Evolutionary conservation across 1,140 invertebrate species (phyloP).

Genomic region (Drosophila pachea): DNA sequence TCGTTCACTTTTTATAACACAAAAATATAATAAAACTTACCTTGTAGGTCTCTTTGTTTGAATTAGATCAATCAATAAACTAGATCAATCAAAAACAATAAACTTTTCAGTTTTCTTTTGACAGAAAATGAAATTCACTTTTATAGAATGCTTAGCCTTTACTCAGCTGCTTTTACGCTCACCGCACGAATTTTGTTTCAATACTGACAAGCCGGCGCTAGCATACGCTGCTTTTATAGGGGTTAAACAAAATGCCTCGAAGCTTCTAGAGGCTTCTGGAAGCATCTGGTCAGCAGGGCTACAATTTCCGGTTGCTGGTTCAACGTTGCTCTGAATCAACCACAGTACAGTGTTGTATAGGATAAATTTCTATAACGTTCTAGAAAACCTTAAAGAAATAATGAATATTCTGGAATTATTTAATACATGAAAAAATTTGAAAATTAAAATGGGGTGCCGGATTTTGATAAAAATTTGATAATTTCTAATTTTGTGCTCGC

Average conservation of each 20-base stretch:
- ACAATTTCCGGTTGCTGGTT: constrained; percentile 39
- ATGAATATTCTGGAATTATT: not conserved
- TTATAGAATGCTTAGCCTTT: constrained; percentile 37
- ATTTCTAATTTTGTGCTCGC: not conserved
- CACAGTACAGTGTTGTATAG: constrained; percentile 19
- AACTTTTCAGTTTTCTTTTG: constrained; percentile 51
- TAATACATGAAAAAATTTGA: no score
- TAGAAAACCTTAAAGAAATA: not conserved
- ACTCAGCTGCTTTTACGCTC: constrained; percentile 30
- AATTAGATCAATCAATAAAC: no score
- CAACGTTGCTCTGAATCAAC: constrained; percentile 27
- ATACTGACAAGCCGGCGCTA: constrained; percentile 48
- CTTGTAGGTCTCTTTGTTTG: constrained; percentile 44
- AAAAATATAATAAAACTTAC: constrained; percentile 22
- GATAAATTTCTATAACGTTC: constrained; percentile 1
- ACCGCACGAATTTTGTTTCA: constrained; percentile 59
- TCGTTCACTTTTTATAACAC: not conserved
- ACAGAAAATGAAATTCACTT: constrained; percentile 55
- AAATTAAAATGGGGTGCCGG: not conserved
- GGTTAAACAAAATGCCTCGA: constrained; percentile 45
- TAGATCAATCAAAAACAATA: constrained; percentile 47
- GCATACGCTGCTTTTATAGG: constrained; percentile 52
- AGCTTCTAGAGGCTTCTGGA: constrained; percentile 56
- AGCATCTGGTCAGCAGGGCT: constrained; percentile 46
- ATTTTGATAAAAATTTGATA: not conserved